Evolutionary conservation across 2,797 vertebrate species (phyloP), one percentile per base, ranked within the genome.

Genomic region (Vultur gryphus): DNA sequence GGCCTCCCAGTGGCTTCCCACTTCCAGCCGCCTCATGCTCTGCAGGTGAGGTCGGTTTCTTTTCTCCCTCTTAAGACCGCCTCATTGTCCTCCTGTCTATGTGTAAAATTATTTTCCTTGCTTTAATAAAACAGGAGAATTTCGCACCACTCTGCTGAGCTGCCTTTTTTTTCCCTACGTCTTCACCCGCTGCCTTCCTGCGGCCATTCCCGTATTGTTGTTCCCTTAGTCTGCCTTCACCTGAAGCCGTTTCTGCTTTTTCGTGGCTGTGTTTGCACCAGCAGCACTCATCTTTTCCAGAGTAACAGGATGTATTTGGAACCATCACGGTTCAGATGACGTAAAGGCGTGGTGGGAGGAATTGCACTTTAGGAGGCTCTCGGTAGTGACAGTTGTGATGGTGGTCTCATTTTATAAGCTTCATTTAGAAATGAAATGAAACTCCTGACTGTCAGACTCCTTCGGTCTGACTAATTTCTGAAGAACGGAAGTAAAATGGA

Each of bases 141-240:
- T 48, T 18, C 58, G 16, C 31, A 6, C 23, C 41, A 2, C n/a
- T 46, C 23, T 15, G 24, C 44, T 16, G 10, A 23, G 35, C 75
- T 21, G 41, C 10, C 13, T 15, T 11, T 24, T 33, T 5, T 13
- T 2, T 5, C 15, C 15, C 4, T 10, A 0, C 14, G 2, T 7
- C 37, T 46, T 28, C 3, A 6, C 43, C 29, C 4, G 13, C 51
- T 11, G 65, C 37, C 31, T 20, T 26, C 31, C 24, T 3, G 10
- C 11, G 2, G n/a, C 49, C 14, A 0, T 13, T 13, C 21, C 33
- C 41, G 0, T 2, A 4, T 1, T 3, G 31, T 2, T 3, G 35
- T 15, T 7, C 37, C 29, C 0, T 28, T 6, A 3, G 3, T 2
- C 23, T 7, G 37, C 54, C 31, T 7, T 6, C 13, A 2, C 13